Evolutionary conservation across 2,797 vertebrate genomes (phyloP), one percentile per base, ranked within the genome.

Genomic region (Poecile montanus): DNA sequence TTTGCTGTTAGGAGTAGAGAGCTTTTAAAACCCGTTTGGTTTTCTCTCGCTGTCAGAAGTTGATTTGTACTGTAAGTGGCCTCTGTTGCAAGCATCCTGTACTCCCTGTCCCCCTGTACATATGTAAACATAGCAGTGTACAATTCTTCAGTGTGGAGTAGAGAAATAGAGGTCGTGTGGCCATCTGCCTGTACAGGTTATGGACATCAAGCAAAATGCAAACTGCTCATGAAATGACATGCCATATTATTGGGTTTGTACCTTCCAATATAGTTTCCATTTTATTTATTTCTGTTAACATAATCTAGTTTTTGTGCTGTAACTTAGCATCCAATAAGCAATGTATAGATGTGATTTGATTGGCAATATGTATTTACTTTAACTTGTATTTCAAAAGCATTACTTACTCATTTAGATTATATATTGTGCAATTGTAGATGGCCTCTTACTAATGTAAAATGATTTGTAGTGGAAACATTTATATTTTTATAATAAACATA

Each of bases 401-500:
- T 98, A 95, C 89, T 97, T 98, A 95, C 84, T 97, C 96, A 95
- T 96, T 97, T 97, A 97, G 97, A 97, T 97, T 95, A 97, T 97
- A 98, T 98, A 94, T 97, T 97, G 97, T 98, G 98, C 98, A 99
- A 99, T 98, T 98, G 98, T 99, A 99, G 99, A 99, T 99, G 98
- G 98, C 98, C 98, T 99, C 98, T 98, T 99, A 99, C 99, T 99
- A 99, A 99, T 99, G 99, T 99, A 99, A 99, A 99, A 99, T 99
- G 98, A 99, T 99, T 99, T 99, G 99, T 99, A 99, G 99, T 99
- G 99, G 99, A 99, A 99, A 99, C 99, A 99, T 99, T 99, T 99
- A 99, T 99, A 99, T 99, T 99, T 99, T 99, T 99, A 99, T 99
- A 99, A 99, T 99, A 99, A 99, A 99, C 99, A 99, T 98, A 99